These are phyloP conservation scores for Amphiprion clarkii DNA, from an alignment of 2,797 vertebrate genomes.

Conservation along the genomic window DNA sequence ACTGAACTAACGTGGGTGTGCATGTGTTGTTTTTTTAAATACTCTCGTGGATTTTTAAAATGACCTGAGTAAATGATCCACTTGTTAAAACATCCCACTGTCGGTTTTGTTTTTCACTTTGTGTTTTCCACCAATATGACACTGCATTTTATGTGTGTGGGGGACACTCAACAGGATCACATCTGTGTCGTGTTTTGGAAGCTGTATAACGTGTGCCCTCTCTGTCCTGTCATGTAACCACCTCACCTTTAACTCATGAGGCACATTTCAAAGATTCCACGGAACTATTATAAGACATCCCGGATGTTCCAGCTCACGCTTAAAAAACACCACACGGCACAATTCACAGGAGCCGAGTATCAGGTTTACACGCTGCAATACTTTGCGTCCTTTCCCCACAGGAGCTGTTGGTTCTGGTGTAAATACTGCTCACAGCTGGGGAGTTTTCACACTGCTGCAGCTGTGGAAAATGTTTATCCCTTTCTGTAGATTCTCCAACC, in stretches of 20 bases:
- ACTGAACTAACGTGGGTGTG: background rate
- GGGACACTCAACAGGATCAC: slow-evolving; percentile 1
- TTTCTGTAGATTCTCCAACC: slow-evolving; percentile 29
- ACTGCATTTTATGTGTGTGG: background rate
- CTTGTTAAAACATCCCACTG: background rate
- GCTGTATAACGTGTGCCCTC: background rate
- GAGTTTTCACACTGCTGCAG: slow-evolving; percentile 52
- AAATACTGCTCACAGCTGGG: slow-evolving; percentile 33
- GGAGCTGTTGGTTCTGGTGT: slow-evolving; percentile 14
- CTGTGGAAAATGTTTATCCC: slow-evolving; percentile 39
- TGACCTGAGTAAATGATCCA: slow-evolving; percentile 5
- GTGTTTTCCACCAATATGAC: slow-evolving; percentile 12
- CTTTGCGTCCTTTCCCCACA: background rate
- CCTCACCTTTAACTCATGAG: slow-evolving; percentile 43
- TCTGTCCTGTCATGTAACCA: slow-evolving; percentile 5
- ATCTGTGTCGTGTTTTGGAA: background rate
- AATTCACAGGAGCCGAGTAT: slow-evolving; percentile 17
- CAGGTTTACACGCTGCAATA: background rate
- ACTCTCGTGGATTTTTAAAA: background rate
- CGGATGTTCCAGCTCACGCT: slow-evolving; percentile 9
- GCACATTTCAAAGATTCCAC: slow-evolving; percentile 53
- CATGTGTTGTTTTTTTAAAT: background rate
- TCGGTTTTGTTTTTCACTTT: background rate
- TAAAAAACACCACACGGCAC: slow-evolving; percentile 5
- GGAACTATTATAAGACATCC: slow-evolving; percentile 57